Conservation (phyloP, 2,113 vertebrate genomes). For the Pao palembangensis region DNA sequence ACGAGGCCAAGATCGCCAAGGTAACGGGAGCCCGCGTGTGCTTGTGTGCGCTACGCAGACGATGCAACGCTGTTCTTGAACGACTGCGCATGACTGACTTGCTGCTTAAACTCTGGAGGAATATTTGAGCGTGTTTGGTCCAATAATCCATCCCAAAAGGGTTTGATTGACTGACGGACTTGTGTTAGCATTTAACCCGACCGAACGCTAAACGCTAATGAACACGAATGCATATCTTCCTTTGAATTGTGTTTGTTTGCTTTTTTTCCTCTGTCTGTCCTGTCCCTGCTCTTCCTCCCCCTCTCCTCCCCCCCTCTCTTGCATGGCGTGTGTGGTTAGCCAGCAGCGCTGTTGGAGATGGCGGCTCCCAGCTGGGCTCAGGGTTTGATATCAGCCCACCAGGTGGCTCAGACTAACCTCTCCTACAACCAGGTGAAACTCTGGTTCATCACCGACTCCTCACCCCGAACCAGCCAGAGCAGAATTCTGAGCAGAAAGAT, state of each 20-base stretch:
- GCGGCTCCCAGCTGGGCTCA: slow-evolving; percentile 97
- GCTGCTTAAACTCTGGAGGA: slow-evolving; percentile 4
- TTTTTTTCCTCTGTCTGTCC: neutral
- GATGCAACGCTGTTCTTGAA: neutral
- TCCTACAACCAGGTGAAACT: slow-evolving; percentile 94
- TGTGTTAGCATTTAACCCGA: neutral
- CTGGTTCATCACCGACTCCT: slow-evolving; percentile 38
- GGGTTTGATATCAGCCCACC: slow-evolving; percentile 97
- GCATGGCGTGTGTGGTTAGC: slow-evolving; percentile 76
- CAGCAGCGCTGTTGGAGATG: slow-evolving; percentile 95
- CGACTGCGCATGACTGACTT: neutral
- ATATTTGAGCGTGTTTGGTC: neutral
- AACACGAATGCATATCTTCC: slow-evolving; percentile 38
- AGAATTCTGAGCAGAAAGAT: too few relatives aligned
- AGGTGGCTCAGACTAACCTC: slow-evolving; percentile 99
- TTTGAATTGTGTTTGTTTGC: slow-evolving; percentile 38
- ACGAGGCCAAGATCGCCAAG: slow-evolving; percentile 96
- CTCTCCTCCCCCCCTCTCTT: slow-evolving; percentile 8
- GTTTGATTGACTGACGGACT: neutral
- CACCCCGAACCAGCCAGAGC: neutral
- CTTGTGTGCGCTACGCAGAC: neutral
- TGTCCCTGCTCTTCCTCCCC: neutral
- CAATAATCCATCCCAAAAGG: slow-evolving; percentile 7
- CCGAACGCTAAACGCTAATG: neutral
- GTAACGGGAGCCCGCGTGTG: slow-evolving; percentile 63